phyloP scores from a whole-genome alignment of 2,797 vertebrate species.

The Acrocephalus scirpaceus region DNA sequence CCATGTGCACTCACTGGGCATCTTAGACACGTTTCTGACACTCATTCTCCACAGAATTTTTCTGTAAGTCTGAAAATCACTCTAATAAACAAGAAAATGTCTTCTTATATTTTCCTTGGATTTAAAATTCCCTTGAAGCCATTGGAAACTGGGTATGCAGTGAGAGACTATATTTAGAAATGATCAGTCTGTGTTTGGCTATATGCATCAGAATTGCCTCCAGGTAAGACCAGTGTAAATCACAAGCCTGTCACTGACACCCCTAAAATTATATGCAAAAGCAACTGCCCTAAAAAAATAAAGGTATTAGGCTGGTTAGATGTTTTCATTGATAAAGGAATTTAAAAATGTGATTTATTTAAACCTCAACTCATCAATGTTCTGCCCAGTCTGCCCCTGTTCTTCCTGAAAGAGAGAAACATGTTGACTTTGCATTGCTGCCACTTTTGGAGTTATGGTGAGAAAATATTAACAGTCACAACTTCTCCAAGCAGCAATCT shows the following conservation, averaged over 20 bases:
- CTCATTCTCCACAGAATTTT: neutral
- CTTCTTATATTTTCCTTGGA: neutral
- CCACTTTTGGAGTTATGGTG: rapidly evolving
- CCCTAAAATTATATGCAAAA: neutral
- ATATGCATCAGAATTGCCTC: neutral
- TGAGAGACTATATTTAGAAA: neutral
- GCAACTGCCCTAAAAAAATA: neutral
- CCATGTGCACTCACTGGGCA: neutral
- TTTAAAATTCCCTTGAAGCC: neutral
- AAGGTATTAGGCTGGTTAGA: neutral
- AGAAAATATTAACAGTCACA: neutral
- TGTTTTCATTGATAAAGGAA: neutral
- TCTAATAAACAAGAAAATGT: neutral
- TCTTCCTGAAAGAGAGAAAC: neutral
- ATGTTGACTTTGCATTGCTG: neutral
- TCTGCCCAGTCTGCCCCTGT: neutral
- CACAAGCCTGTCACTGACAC: neutral
- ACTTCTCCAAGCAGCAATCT: neutral
- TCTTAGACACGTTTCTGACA: neutral
- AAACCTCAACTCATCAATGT: neutral
- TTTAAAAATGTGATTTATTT: neutral
- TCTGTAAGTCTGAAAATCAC: neutral
- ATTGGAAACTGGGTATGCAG: neutral
- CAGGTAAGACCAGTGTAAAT: neutral
- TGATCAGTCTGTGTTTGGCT: neutral